Conservation (phyloP, 2,888 invertebrate genomes). For the Troides helena region DNA sequence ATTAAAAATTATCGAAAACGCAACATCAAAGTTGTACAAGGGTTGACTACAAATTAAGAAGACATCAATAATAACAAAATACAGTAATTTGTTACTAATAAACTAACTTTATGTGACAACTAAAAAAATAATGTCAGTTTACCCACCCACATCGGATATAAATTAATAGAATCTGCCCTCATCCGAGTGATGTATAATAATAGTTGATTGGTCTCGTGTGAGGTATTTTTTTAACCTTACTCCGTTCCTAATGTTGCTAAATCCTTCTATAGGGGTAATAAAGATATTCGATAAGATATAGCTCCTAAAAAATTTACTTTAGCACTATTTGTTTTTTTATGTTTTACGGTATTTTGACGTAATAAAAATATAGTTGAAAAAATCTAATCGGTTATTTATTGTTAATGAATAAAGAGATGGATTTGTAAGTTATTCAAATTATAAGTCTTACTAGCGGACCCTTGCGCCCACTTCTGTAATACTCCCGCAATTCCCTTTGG, state of each 20-base stretch:
- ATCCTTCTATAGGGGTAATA: conserved; percentile 59
- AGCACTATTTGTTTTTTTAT: background rate
- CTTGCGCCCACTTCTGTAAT: too few relatives aligned
- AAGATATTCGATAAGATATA: conserved; percentile 52
- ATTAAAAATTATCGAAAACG: background rate
- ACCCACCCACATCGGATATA: conserved; percentile 80
- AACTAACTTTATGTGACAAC: conserved; percentile 53
- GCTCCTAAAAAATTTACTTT: background rate
- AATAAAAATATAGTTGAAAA: background rate
- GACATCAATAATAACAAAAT: conserved; percentile 63
- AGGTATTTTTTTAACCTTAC: conserved; percentile 75
- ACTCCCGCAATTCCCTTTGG: too few relatives aligned
- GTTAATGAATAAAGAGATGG: background rate
- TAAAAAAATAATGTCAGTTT: conserved; percentile 73
- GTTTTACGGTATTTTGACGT: background rate
- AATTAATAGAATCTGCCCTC: conserved; percentile 78
- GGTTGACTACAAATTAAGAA: conserved; percentile 46
- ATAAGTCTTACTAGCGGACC: too few relatives aligned
- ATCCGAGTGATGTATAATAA: conserved; percentile 74
- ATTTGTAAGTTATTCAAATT: too few relatives aligned
- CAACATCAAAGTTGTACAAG: conserved; percentile 5
- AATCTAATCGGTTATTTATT: background rate
- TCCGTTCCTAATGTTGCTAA: conserved; percentile 57
- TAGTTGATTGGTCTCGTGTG: conserved; percentile 74
- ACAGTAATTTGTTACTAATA: conserved; percentile 54